Base-by-base conservation (phyloP, 2,888 invertebrate genomes). In the Autographa gamma region DNA sequence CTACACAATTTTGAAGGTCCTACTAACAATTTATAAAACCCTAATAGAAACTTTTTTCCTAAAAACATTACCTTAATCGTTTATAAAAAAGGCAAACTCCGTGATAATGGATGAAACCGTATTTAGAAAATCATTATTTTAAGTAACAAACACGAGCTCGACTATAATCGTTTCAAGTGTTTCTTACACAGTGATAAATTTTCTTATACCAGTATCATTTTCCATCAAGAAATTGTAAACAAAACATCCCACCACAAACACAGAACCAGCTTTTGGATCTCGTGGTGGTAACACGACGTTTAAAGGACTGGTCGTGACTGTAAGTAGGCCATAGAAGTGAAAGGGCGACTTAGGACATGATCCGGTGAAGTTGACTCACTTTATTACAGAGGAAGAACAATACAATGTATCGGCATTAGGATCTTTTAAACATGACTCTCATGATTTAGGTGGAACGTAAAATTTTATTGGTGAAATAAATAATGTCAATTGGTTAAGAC, bases 311-410 rank as follows among this genome's bases (percentile, higher is more conserved):
- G 82, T 82, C 88, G 90, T 93, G 92, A 89, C 89, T 85, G 90
- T 92, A 93, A 91, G 88, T 92, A 88, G 92, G 90, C 76, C 92
- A 90, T 84, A 79, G 81, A 87, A 92, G 93, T 93, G 93, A 93
- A 93, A 93, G 93, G 93, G 90, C 87, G 79, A 74, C 79, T 77
- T 79, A 85, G 87, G 85, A 89, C 86, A 74, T 64, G 65, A 71
- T 77, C 56, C 43, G 31, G 18, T 59, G 63, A 38, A 74, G 71
- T 71, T 63, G 66, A 66, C 71, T 64, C 59, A 77, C 31, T 71
- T 71, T 68, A 62, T 48, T 62, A 60, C 60, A 34, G 8, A 52
- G 63, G 74, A 68, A 48, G 66, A 74, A 71, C 66, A 77, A 71
- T 52, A 63, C 56, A 14, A 58, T 41, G 65, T 70, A 67, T 67